These are phyloP conservation scores for Ageneiosus marmoratus DNA, from an alignment of 2,113 vertebrate species.

Conservation along the genomic window DNA sequence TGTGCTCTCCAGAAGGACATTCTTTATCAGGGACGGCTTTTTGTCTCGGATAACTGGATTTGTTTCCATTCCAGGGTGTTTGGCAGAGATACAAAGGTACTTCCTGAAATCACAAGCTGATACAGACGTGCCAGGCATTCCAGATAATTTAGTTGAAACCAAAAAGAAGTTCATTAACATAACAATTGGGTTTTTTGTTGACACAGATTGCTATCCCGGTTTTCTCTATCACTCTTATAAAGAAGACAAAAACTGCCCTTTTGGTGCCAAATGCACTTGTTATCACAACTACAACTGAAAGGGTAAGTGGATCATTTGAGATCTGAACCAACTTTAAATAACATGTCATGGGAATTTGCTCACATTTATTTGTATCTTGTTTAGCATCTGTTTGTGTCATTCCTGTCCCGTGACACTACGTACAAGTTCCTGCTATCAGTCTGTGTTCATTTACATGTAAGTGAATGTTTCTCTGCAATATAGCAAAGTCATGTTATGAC, in stretches of 20 bases:
- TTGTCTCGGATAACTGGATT: constrained; percentile 95
- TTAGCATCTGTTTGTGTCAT: constrained; percentile 90
- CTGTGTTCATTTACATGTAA: constrained; percentile 85
- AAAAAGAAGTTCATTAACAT: neutral
- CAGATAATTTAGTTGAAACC: neutral
- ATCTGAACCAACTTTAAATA: neutral
- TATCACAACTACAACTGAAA: constrained; percentile 82
- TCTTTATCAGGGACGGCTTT: constrained; percentile 92
- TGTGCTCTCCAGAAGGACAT: constrained; percentile 97
- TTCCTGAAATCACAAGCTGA: neutral
- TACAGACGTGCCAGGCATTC: neutral
- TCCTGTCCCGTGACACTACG: constrained; percentile 90
- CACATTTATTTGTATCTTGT: neutral
- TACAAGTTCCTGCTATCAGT: constrained; percentile 87
- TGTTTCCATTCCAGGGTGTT: constrained; percentile 98
- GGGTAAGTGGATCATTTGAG: constrained; percentile 71
- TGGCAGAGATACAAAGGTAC: constrained; percentile 94
- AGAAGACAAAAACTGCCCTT: constrained; percentile 94
- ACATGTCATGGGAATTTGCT: neutral
- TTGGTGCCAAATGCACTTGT: constrained; percentile 92
- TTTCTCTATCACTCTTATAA: constrained; percentile 82
- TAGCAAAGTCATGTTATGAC: neutral
- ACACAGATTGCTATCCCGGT: constrained; percentile 88
- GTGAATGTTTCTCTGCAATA: constrained; percentile 37
- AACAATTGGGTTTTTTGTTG: neutral